Evolutionary conservation across 1,140 invertebrate genomes (phyloP).

Genomic region (Drosophila bocki): DNA sequence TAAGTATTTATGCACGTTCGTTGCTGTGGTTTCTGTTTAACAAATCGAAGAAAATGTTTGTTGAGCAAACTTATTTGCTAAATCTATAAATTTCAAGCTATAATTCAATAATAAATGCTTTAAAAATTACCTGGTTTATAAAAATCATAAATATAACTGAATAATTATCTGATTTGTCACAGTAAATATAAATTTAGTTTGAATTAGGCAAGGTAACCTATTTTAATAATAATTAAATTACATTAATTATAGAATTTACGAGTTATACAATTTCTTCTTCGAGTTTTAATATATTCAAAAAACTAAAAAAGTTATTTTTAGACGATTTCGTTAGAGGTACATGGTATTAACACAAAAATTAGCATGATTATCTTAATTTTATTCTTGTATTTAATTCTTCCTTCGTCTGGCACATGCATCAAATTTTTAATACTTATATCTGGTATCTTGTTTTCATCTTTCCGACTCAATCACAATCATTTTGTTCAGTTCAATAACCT

Average conservation of each 20-base stretch:
- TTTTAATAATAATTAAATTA: too few species aligned
- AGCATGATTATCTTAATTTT: not conserved
- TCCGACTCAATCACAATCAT: constrained; percentile 1
- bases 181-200: not conserved
- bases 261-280: not conserved
- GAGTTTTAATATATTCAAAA: not conserved
- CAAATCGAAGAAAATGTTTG: not conserved
- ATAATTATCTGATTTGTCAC: not conserved
- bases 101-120: not conserved
- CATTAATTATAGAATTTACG: too few species aligned
- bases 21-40: constrained; percentile 2
- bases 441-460: not conserved
- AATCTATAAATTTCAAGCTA: not conserved
- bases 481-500: constrained; percentile 12
- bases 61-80: too few species aligned
- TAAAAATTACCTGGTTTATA: not conserved
- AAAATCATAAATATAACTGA: not conserved
- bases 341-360: not conserved
- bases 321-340: too few species aligned
- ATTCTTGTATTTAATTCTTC: not conserved
- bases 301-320: not conserved
- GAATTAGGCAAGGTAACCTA: too few species aligned
- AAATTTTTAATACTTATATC: not conserved
- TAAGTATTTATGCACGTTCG: not conserved
- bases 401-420: not conserved